Percentiles rank a stretch among this genome's conserved stretches.
These are phyloP conservation scores for Monopterus albus DNA, from an alignment of 2,113 vertebrate genomes.

Conservation along the genomic window DNA sequence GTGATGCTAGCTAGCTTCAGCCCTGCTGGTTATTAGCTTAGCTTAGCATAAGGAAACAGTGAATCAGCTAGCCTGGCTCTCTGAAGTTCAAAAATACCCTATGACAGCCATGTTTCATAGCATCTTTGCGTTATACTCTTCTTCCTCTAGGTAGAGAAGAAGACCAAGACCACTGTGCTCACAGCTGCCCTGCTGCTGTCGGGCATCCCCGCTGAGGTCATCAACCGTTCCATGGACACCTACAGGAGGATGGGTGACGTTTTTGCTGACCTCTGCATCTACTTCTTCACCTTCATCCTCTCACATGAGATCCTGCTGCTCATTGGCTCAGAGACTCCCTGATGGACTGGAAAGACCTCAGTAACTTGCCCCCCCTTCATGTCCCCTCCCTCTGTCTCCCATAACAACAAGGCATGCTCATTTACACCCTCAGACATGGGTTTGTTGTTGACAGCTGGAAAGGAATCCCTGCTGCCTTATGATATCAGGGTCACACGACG, in stretches of 20 bases:
- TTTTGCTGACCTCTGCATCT: slow-evolving; percentile 96
- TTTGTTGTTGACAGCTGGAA: slow-evolving; percentile 17
- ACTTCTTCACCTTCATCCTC: slow-evolving; percentile 97
- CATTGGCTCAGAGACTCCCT: slow-evolving; percentile 85
- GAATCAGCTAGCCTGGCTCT: too few species aligned
- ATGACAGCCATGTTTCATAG: neutral
- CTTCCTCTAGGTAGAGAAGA: slow-evolving; percentile 88
- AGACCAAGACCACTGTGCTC: slow-evolving; percentile 91
- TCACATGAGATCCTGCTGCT: slow-evolving; percentile 89
- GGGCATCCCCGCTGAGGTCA: slow-evolving; percentile 95
- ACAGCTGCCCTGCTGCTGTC: slow-evolving; percentile 94
- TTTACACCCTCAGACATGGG: slow-evolving; percentile 3
- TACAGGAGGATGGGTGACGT: slow-evolving; percentile 98
- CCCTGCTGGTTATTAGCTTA: too few species aligned
- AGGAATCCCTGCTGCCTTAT: slow-evolving; percentile 15
- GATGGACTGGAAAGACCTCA: slow-evolving; percentile 49
- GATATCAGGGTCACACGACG: neutral
- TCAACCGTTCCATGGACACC: slow-evolving; percentile 97
- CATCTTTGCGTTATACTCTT: neutral
- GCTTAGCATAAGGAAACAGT: too few species aligned
- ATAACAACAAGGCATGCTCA: slow-evolving; percentile 29
- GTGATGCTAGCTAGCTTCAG: too few species aligned
- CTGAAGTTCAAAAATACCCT: too few species aligned
- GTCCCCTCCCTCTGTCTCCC: neutral
- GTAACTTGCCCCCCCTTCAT: neutral